Evolutionary conservation across 2,113 vertebrate genomes (phyloP), one percentile per base, ranked within the genome.

Genomic region (Tyto alba): DNA sequence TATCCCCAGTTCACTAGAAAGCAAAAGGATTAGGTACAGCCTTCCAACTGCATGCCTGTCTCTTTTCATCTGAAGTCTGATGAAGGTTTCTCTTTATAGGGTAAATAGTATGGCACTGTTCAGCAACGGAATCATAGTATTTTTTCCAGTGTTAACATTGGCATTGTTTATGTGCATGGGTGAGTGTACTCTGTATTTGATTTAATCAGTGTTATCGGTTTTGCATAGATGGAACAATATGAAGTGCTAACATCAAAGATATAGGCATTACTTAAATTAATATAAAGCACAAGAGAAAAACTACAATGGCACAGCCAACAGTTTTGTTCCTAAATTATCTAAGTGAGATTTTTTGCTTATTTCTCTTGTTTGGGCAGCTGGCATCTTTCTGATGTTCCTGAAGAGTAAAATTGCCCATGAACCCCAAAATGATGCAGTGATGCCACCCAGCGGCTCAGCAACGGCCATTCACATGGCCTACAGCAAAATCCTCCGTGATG

Each of bases 381-480:
- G 32, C 48, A 87, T 66, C 36, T 32, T 69, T 38, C 50, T 20
- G 40, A 50, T 7, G 23, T 17, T 90, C 20, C 92, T 67, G 53
- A 56, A 53, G 25, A 75, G 47, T 38, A 16, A 10, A 10, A 77
- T 16, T 30, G 27, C 48, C 34, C 26, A 32, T 8, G n/a, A 81
- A 63, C 19, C 41, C 71, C 92, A 66, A 62, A 93, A 62, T 1
- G 83, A 94, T 63, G 78, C 85, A 79, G 55, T 25, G 89, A 59
- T 88, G 96, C 97, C 97, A 95, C 85, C 96, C 90, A 95, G 96
- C 0, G 94, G 96, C 60, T 89, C 57, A 36, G 40, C 64, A 52
- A 27, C 1, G 2, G 36, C 43, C 52, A 14, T 29, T 74, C 86
- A 56, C 79, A 53, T 0, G 0, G 63, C 32, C 47, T 10, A 13